Conservation (phyloP, 2,113 vertebrate species). For the Neolamprologus longior region DNA sequence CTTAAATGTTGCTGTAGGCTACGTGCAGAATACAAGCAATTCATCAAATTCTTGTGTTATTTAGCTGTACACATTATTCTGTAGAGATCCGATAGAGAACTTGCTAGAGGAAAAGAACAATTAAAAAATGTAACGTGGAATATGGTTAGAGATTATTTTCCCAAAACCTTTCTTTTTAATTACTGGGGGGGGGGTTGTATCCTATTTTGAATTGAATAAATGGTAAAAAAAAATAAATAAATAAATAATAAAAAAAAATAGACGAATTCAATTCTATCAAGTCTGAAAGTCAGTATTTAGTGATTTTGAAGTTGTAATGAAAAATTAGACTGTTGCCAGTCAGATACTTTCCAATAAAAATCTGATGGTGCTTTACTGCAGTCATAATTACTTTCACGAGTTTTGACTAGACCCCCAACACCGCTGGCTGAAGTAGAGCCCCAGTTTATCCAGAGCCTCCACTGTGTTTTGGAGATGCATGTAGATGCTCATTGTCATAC, state of each 20-base stretch:
- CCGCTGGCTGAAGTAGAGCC: background rate
- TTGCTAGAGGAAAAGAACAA: background rate
- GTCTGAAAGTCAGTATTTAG: background rate
- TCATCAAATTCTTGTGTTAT: background rate
- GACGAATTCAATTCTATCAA: background rate
- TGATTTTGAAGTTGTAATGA: background rate
- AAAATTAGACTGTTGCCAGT: background rate
- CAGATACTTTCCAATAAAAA: background rate
- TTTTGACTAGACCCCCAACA: background rate
- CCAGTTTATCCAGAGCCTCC: background rate
- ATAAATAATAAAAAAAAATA: background rate
- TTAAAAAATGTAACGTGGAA: background rate
- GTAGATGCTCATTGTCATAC: background rate
- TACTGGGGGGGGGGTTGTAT: fast-evolving
- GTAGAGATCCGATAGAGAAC: background rate
- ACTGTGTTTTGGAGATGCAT: background rate
- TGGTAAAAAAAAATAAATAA: background rate
- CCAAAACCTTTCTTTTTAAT: background rate
- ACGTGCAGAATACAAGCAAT: background rate
- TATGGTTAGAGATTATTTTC: background rate
- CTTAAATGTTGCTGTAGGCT: background rate
- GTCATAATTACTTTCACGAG: background rate
- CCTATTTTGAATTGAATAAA: background rate
- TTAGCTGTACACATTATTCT: background rate
- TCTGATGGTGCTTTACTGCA: background rate